phyloP scores from a whole-genome alignment of 2,797 vertebrate genomes.

The Tokudaia tokunoshimensis region DNA sequence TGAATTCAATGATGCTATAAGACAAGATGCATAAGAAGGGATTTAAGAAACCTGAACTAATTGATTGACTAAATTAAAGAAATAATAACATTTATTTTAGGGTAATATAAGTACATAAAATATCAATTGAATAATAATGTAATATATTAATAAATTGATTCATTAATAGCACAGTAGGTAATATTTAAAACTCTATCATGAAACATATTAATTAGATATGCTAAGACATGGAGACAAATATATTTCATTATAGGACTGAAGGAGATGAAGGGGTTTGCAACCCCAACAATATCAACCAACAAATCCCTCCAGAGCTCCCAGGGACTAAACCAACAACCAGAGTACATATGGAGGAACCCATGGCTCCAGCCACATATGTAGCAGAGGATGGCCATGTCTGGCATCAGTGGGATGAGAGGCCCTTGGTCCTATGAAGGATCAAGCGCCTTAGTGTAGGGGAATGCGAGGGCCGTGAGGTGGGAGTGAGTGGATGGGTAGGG shows the following conservation, averaged over 20 bases:
- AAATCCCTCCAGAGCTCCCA: no score
- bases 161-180: background rate
- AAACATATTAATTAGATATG: background rate
- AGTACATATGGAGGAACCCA: no score
- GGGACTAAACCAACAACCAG: no score
- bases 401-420: no score
- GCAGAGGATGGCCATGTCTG: no score
- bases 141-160: background rate
- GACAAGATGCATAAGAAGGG: background rate
- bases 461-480: no score
- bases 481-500: no score
- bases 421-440: no score
- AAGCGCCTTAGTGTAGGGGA: no score
- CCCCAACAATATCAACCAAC: no score
- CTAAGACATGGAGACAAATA: background rate
- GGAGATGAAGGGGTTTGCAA: no score
- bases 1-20: background rate
- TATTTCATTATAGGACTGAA: background rate
- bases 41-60: background rate
- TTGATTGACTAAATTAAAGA: background rate
- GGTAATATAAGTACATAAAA: background rate
- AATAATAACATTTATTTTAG: background rate
- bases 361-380: no score
- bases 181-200: background rate
- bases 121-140: background rate